Base-by-base conservation (phyloP, 2,113 vertebrate genomes). In the Rallus limicola region DNA sequence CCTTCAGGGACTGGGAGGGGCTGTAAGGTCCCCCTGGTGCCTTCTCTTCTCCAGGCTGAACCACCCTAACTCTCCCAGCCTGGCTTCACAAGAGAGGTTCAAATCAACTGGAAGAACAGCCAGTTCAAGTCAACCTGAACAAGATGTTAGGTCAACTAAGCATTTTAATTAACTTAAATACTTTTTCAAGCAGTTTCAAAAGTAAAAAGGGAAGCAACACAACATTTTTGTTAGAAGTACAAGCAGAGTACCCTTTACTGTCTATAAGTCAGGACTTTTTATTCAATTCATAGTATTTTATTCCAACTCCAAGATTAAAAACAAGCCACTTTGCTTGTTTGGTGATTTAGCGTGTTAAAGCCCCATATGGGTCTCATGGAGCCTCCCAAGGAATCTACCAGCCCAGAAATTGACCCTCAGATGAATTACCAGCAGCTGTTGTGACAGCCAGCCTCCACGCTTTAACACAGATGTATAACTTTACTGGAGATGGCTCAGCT, bases 371-470 rank as follows among this genome's bases (percentile, higher is more conserved):
- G 21, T 16, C 53, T 64, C 50, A 9, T 7, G 11, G 53, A 72
- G 34, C 15, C 58, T 65, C 36, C 56, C 31, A 53, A 82, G 23
- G 3, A 19, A 56, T 19, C 28, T 46, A 26, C 16, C 76, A 53
- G 44, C 9, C 19, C 50, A 93, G 50, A 69, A 90, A 80, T 12
- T 25, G 24, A 80, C 34, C 52, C 34, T 28, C 11, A 11, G 0
- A 0, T 23, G 31, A 25, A 16, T 16, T 19, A 38, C 18, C 44
- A 67, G 64, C 67, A 93, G 59, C 64, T 86, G 64, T 11, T 36
- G 11, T 46, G 33, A 31, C 16, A 44, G 36, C 58, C 7, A 34
- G 31, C 0, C 0, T 9, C 71, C 2, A 0, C 6, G 28, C 28
- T 74, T 34, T 21, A 38, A 28, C 29, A 48, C 10, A 36, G 36